These are phyloP conservation scores for Choristoneura rosaceana DNA, from an alignment of 2,888 invertebrate species.

Conservation along the genomic window DNA sequence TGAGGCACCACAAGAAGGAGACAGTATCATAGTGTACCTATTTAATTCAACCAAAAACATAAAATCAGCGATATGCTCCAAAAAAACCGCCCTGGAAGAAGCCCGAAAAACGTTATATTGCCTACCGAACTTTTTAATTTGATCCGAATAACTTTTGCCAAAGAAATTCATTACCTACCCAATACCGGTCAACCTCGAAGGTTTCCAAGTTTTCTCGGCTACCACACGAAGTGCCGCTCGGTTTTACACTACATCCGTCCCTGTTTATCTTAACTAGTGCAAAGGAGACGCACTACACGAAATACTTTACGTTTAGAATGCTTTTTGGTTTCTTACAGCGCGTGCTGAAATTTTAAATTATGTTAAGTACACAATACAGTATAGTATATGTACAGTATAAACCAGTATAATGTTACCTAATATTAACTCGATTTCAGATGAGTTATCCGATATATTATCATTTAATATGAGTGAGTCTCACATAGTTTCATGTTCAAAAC, in stretches of 20 bases:
- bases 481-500: too few relatives aligned
- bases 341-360: too few relatives aligned
- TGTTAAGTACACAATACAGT: too few relatives aligned
- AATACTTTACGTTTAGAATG: neutral
- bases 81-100: neutral
- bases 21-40: neutral
- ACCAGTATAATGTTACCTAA: too few relatives aligned
- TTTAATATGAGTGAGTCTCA: too few relatives aligned
- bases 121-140: slow-evolving; percentile 34
- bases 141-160: slow-evolving; percentile 11
- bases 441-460: too few relatives aligned
- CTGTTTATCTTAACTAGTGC: neutral
- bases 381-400: too few relatives aligned
- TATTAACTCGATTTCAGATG: too few relatives aligned
- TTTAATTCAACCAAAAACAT: too few relatives aligned
- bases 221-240: neutral
- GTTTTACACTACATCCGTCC: neutral
- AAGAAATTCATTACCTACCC: slow-evolving; percentile 31
- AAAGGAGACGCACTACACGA: neutral
- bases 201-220: slow-evolving; percentile 9
- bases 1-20: too few relatives aligned
- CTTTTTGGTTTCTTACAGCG: too few relatives aligned
- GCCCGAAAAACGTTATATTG: slow-evolving; percentile 8
- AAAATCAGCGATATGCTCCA: neutral
- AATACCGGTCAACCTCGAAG: slow-evolving; percentile 16